Percentiles rank a stretch among this genome's conserved stretches.
Evolutionary conservation across 2,113 vertebrate species (phyloP).

Genomic region (Tachysurus vachellii): DNA sequence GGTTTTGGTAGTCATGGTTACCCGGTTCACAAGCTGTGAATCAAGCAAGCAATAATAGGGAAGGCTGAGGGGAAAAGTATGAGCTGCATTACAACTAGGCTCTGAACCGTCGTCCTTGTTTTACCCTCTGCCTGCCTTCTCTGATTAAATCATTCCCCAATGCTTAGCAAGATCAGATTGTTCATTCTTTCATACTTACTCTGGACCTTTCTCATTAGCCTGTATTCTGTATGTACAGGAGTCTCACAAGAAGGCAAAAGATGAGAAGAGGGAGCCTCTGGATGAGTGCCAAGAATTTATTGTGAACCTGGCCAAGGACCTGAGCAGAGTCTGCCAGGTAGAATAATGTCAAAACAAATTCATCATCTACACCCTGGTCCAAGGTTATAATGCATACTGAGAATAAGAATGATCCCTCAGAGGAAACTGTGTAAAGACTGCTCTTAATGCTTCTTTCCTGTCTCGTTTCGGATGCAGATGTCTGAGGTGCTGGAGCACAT

Average conservation of each 20-base stretch:
- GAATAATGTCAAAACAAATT: neutral
- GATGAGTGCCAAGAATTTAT: conserved; percentile 75
- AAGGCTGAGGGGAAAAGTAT: neutral
- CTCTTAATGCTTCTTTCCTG: neutral
- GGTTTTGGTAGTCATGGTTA: conserved; percentile 34
- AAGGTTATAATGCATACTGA: neutral
- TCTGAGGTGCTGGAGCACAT: conserved; percentile 71
- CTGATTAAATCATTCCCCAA: neutral
- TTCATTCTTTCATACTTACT: neutral
- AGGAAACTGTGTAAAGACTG: neutral
- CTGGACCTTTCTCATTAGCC: neutral
- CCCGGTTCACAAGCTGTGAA: conserved; percentile 30
- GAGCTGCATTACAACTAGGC: conserved; percentile 60
- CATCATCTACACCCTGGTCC: neutral
- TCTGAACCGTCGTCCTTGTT: conserved; percentile 35
- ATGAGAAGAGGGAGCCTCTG: conserved; percentile 67
- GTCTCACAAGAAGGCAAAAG: conserved; percentile 63
- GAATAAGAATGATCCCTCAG: neutral
- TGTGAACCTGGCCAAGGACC: conserved; percentile 70
- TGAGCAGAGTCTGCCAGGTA: conserved; percentile 75
- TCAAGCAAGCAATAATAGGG: conserved; percentile 32
- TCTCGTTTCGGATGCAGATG: conserved; percentile 54
- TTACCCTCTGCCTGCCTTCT: neutral
- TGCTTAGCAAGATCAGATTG: conserved; percentile 31
- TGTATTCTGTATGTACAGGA: conserved; percentile 61